phyloP scores from a whole-genome alignment of 1,140 invertebrate species.

The Caenorhabditis inopinata region DNA sequence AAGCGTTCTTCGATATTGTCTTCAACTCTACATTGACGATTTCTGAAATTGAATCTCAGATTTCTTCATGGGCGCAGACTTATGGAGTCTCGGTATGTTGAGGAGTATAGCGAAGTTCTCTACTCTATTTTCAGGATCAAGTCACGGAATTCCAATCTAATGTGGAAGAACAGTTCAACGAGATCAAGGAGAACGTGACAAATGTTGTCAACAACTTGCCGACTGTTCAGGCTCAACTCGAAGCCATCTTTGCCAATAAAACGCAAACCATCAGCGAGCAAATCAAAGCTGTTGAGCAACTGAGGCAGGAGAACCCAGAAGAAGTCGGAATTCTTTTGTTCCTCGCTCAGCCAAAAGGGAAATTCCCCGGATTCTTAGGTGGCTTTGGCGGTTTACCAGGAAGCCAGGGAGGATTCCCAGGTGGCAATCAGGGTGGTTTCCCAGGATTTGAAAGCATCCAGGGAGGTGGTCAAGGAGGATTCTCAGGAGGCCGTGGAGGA shows the following conservation, averaged over 20 bases:
- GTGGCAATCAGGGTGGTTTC: background rate
- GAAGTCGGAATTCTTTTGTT: background rate
- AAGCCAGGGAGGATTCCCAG: background rate
- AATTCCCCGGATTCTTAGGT: background rate
- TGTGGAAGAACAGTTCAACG: background rate
- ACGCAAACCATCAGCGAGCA: background rate
- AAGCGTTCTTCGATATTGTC: constrained; percentile 12
- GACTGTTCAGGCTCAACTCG: constrained; percentile 10
- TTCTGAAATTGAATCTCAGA: background rate
- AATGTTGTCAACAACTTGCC: background rate
- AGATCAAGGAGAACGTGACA: constrained; percentile 9
- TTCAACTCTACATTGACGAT: background rate
- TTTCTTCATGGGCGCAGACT: background rate
- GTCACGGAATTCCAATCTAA: constrained; percentile 9
- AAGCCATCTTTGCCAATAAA: constrained; percentile 10
- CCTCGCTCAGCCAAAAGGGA: background rate
- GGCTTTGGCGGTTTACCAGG: constrained; percentile 11
- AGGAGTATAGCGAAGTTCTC: no score
- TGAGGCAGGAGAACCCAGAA: background rate
- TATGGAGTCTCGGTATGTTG: constrained; percentile 6
- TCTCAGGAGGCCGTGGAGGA: background rate
- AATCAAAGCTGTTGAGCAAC: constrained; percentile 1
- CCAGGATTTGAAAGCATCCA: background rate
- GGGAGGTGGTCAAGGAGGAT: background rate
- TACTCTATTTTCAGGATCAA: background rate